Percentiles rank a stretch among this genome's conserved stretches.
Evolutionary conservation across 2,888 invertebrate species (phyloP).

Genomic region (Thecocarcelia acutangulata): DNA sequence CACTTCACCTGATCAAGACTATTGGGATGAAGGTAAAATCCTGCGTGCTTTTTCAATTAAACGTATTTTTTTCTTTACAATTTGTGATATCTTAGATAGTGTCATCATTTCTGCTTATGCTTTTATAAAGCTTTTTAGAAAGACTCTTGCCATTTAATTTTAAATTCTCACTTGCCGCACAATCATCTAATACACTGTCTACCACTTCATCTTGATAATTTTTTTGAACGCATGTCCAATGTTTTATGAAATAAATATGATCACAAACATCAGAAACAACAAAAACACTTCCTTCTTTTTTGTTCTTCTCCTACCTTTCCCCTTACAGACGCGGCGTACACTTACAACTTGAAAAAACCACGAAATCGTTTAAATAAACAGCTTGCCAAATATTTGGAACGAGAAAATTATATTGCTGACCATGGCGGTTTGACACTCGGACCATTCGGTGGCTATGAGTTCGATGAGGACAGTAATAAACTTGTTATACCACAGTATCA

Average conservation of each 20-base stretch:
- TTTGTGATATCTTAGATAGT: slow-evolving; percentile 20
- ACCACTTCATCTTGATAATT: slow-evolving; percentile 4
- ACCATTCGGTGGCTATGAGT: slow-evolving; percentile 76
- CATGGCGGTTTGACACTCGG: slow-evolving; percentile 73
- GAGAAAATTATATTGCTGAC: slow-evolving; percentile 77
- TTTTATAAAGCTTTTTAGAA: slow-evolving; percentile 10
- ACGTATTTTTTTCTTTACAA: slow-evolving; percentile 6
- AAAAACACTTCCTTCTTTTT: slow-evolving; percentile 58
- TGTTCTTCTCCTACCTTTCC: slow-evolving; percentile 59
- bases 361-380: slow-evolving; percentile 79
- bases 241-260: slow-evolving; percentile 30
- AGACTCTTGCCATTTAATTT: slow-evolving; percentile 11
- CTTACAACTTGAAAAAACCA: slow-evolving; percentile 75
- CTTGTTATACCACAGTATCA: slow-evolving; percentile 71
- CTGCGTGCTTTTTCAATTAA: slow-evolving; percentile 12
- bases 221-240: slow-evolving; percentile 47
- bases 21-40: slow-evolving; percentile 79
- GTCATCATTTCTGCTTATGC: not conserved
- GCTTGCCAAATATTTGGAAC: slow-evolving; percentile 79
- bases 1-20: slow-evolving; percentile 75
- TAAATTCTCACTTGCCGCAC: slow-evolving; percentile 31
- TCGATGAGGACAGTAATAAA: slow-evolving; percentile 76
- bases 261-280: slow-evolving; percentile 43
- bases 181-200: slow-evolving; percentile 5
- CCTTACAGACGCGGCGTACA: slow-evolving; percentile 74